Base-by-base conservation (phyloP, 1,140 invertebrate genomes). In the Drosophila littoralis region DNA sequence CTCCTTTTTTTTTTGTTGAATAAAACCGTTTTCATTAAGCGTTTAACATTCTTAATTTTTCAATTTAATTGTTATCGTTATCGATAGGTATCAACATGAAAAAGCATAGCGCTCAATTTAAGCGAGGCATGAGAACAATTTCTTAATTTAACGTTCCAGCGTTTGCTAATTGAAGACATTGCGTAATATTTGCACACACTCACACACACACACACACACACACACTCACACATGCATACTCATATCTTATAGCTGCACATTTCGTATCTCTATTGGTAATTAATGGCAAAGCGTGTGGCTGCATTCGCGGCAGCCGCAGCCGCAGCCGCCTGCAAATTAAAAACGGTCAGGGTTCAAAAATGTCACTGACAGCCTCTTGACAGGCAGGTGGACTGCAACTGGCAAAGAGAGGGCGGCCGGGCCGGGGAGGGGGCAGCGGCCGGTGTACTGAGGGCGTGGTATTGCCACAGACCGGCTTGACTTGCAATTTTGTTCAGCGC, bases 291-390 rank as follows among this genome's bases (percentile, higher is more conserved):
- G 46, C 50, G 67, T 63, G 75, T 50, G 33, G 45, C 22, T 40
- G 65, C 61, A 78, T 36, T 61, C 55, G 77, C 71, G 22, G 22
- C 22, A 28, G 22, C 22, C 51, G 57, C 22, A 28, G 22, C 22
- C 51, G 57, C 33, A 17, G 70, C 63, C 12, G 35, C 22, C 51
- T 63, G 54, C 61, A 54, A 77, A 75, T 85, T 86, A 79, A 46
- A 85, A 85, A 78, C 67, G 78, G 74, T 76, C 77, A 84, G 72
- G 65, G 82, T 88, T 83, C 79, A 86, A 61, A 71, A 71, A 77
- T 79, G 83, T 88, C 82, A 88, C 67, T 63, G 77, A 65, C 77
- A 77, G 42, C 52, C 59, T 52, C 67, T 15, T 58, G 69, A 51
- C 46, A 40, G 42, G 22, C 17, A 42, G 22, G 22, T 42, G 38